phyloP scores from a whole-genome alignment of 2,113 vertebrate genomes.

The Felis catus region DNA sequence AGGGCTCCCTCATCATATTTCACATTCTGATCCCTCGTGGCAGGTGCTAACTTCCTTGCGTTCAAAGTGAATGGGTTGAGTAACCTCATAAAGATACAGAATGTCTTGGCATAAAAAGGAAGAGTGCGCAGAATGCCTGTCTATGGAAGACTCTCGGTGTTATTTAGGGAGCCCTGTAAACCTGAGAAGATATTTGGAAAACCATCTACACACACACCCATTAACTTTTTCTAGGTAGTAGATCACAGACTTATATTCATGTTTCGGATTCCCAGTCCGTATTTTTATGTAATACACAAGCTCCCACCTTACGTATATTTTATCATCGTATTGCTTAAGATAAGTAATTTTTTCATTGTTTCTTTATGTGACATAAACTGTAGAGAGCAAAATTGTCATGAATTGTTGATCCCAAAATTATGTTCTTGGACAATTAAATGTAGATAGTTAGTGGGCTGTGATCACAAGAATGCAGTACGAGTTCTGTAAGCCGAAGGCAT shows the following conservation, averaged over 20 bases:
- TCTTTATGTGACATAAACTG: background rate
- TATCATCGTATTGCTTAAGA: background rate
- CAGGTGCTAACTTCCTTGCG: slow-evolving; percentile 79
- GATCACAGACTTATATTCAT: background rate
- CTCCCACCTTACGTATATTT: background rate
- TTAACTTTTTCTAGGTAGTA: slow-evolving; percentile 56
- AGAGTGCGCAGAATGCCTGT: slow-evolving; percentile 48
- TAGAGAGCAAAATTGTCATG: background rate
- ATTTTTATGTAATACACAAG: background rate
- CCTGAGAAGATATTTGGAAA: slow-evolving; percentile 61
- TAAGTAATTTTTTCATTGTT: background rate
- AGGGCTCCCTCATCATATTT: slow-evolving; percentile 70
- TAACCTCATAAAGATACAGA: slow-evolving; percentile 79
- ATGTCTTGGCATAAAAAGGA: slow-evolving; percentile 70
- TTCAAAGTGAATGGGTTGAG: slow-evolving; percentile 78
- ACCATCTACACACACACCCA: slow-evolving; percentile 23
- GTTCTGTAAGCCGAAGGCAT: background rate
- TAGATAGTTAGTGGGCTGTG: background rate
- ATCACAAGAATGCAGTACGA: background rate
- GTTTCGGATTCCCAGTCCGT: background rate
- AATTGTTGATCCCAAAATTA: background rate
- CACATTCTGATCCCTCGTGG: slow-evolving; percentile 71
- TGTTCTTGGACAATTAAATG: background rate
- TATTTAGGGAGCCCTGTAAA: slow-evolving; percentile 55
- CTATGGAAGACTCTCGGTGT: slow-evolving; percentile 19